Base-by-base conservation (phyloP, 2,797 vertebrate genomes). In the Crax fasciolata region DNA sequence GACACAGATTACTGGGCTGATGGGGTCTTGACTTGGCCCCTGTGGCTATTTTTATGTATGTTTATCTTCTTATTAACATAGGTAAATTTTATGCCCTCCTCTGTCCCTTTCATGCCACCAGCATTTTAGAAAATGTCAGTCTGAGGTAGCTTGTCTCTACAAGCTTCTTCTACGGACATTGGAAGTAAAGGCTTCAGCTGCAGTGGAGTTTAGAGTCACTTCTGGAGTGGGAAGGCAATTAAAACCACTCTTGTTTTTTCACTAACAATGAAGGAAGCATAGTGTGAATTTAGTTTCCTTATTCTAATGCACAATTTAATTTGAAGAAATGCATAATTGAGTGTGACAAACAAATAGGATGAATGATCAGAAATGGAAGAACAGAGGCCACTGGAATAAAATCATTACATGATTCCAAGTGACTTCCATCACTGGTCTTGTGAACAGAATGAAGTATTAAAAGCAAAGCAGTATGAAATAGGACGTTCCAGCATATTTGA, bases 301-400 rank as follows among this genome's bases (percentile, higher is more conserved):
- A 51, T 58, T 30, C 17, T 80, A 80, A 87, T 87, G 7, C 11
- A 54, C 49, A 77, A 68, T 68, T 94, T 85, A 93, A 94, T 94
- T 95, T 84, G 67, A 74, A 94, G 54, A 35, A 35, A 35, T 35
- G 35, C 35, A 35, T 35, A 81, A 58, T 85, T 54, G 65, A 65
- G 75, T 87, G 49, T 77, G 84, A 75, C 73, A 87, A 92, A 91
- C 52, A 93, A 94, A 92, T 75, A 80, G 27, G 44, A 80, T 24
- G 20, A 86, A 72, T 46, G 55, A 85, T 94, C 61, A 92, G 84
- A 87, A 91, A 75, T 66, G 39, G 35, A 87, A 66, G 75, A 94
- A 72, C n/a, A 72, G 75, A 93, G 70, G n/a, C 38, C 83, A 46
- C 72, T 68, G 38, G 89, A 89, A 87, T 80, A 89, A 91, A 93